phyloP scores from a whole-genome alignment of 1,140 invertebrate species.

The Calosoma granatense region DNA sequence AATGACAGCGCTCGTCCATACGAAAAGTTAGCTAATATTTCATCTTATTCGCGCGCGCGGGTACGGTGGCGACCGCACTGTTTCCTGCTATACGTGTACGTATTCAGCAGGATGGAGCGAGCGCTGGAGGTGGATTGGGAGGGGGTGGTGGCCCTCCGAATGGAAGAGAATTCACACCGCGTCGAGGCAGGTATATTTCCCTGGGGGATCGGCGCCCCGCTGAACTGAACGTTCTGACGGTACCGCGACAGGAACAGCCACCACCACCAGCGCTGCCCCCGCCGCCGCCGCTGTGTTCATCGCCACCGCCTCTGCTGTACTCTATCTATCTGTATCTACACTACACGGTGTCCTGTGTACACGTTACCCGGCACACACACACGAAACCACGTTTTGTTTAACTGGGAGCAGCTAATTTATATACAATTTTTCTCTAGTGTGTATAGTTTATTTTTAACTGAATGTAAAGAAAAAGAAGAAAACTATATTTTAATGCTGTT shows the following conservation, averaged over 20 bases:
- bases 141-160: not conserved
- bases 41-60: conserved; percentile 18
- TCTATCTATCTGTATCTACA: no score
- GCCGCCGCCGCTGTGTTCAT: no score
- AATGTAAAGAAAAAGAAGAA: no score
- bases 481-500: no score
- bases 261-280: no score
- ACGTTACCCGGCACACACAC: not conserved
- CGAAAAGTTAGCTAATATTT: conserved; percentile 38
- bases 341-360: not conserved
- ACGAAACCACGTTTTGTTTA: no score
- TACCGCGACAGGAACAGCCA: not conserved
- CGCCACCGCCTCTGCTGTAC: no score
- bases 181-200: conserved; percentile 9
- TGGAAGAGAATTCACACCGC: not conserved
- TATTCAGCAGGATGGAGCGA: no score
- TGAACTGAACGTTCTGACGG: not conserved
- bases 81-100: no score
- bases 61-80: not conserved
- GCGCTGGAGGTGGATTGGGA: not conserved
- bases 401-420: no score
- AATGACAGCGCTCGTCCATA: conserved; percentile 35
- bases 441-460: no score
- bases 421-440: no score
- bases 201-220: not conserved